A percentile compares a stretch with the other conserved stretches of the same genome.
phyloP scores from a whole-genome alignment of 1,140 invertebrate species.

The Druon quercuslanigerum region DNA sequence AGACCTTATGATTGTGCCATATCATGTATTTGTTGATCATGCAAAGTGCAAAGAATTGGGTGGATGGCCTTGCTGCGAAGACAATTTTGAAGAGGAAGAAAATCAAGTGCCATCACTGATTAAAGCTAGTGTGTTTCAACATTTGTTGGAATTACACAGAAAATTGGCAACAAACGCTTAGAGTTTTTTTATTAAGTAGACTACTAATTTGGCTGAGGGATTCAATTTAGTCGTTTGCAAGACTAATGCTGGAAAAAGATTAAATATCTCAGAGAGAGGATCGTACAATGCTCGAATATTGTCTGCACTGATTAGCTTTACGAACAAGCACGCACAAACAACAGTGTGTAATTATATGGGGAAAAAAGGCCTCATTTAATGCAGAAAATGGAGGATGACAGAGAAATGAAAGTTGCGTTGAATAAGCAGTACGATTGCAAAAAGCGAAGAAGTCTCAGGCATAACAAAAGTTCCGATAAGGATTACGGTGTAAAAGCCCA shows the following conservation, averaged over 20 bases:
- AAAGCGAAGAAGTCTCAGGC: not conserved
- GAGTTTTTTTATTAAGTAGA: not conserved
- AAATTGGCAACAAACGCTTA: not conserved
- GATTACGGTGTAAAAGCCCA: not conserved
- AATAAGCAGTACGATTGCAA: constrained; percentile 8
- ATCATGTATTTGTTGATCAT: not conserved
- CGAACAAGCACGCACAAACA: not conserved
- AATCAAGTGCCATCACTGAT: not conserved
- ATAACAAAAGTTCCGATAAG: not conserved
- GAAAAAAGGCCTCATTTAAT: not conserved
- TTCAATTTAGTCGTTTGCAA: not conserved
- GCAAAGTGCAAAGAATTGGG: not conserved
- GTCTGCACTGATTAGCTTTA: not conserved
- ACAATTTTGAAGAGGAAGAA: not conserved
- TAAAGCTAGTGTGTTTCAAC: not conserved
- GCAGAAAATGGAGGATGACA: not conserved
- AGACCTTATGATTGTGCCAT: not conserved
- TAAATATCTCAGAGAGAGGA: too few species aligned
- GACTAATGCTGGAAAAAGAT: not conserved
- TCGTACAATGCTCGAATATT: too few species aligned
- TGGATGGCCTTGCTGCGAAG: not conserved
- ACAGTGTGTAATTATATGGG: not conserved
- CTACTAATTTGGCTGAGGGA: not conserved
- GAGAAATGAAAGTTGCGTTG: not conserved
- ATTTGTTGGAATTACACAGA: not conserved